These are phyloP conservation scores for Penaeus japonicus DNA, from an alignment of 1,140 invertebrate genomes.

Conservation along the genomic window DNA sequence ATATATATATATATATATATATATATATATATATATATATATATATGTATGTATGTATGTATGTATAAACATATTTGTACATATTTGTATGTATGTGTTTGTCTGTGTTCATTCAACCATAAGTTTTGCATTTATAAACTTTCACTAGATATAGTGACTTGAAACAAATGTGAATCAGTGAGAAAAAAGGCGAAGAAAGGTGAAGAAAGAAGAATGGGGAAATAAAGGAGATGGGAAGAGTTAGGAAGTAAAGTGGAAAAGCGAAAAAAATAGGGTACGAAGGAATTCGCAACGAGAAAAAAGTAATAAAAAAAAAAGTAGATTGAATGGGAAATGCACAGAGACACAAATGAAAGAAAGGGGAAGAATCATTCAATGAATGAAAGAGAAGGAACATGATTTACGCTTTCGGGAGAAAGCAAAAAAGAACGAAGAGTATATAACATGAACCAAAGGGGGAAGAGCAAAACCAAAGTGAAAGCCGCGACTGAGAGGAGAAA, in stretches of 20 bases:
- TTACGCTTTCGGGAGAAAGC: too few relatives aligned
- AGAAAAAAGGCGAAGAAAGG: too few relatives aligned
- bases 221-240: background rate
- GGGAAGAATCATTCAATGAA: background rate
- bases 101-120: too few relatives aligned
- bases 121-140: too few relatives aligned
- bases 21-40: too few relatives aligned
- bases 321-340: background rate
- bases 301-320: background rate
- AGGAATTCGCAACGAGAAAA: background rate
- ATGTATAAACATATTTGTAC: too few relatives aligned
- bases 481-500: background rate
- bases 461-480: background rate
- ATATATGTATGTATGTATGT: too few relatives aligned
- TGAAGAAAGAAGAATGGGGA: background rate
- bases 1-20: too few relatives aligned
- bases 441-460: background rate
- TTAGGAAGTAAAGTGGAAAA: background rate
- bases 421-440: background rate
- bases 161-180: too few relatives aligned
- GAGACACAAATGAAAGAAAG: background rate
- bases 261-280: background rate
- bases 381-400: background rate
- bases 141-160: too few relatives aligned
- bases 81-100: too few relatives aligned